phyloP scores from a whole-genome alignment of 2,113 vertebrate genomes.

The Rattus rattus region DNA sequence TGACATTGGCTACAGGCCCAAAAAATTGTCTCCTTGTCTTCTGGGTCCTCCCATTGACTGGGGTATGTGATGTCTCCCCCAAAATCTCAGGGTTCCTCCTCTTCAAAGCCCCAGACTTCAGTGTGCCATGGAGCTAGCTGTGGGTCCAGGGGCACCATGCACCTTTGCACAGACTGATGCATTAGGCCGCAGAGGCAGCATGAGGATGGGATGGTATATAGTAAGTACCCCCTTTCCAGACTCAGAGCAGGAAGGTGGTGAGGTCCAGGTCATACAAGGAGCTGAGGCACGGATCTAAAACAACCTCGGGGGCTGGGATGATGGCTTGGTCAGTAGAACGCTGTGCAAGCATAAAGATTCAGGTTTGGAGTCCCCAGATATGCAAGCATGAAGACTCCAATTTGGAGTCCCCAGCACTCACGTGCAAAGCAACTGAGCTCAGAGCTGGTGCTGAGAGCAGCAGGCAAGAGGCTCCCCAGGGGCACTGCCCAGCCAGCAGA shows the following conservation, averaged over 20 bases:
- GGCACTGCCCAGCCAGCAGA: neutral
- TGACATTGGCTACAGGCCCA: neutral
- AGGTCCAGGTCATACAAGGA: neutral
- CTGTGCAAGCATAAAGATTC: neutral
- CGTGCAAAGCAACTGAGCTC: neutral
- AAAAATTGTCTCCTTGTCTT: neutral
- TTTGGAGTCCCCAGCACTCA: neutral
- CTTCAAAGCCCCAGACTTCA: neutral
- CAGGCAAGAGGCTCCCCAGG: too few species aligned
- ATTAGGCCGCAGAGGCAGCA: accelerated
- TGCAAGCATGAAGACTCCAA: neutral
- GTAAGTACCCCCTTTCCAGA: neutral
- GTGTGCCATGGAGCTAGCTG: neutral
- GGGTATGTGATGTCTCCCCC: neutral
- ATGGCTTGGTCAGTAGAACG: neutral
- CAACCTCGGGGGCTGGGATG: neutral
- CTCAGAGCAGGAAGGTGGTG: accelerated
- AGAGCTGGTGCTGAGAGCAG: neutral
- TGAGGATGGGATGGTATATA: neutral
- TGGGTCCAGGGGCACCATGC: neutral
- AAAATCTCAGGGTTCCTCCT: neutral
- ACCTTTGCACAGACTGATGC: accelerated
- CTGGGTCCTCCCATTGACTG: neutral
- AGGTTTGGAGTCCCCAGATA: too few species aligned
- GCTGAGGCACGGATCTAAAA: neutral